Base-by-base conservation (phyloP, 2,113 vertebrate genomes). In the Grantiella picta region DNA sequence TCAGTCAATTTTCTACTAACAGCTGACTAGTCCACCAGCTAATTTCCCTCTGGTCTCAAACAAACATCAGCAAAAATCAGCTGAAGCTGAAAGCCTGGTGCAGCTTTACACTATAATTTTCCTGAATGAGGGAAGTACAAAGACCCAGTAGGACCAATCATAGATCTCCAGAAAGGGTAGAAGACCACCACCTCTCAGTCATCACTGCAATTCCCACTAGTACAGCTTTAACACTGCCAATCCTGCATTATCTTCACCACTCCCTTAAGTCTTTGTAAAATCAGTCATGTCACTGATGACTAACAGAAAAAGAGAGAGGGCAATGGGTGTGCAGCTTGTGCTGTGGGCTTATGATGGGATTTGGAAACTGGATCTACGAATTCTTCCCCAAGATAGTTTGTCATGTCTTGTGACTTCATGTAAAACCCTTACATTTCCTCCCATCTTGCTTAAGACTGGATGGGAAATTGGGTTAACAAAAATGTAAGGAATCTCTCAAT, bases 401-500 rank as follows among this genome's bases (percentile, higher is more conserved):
- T 83, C 42, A 9, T 9, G n/a, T 68, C 75, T 77, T 52, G 38
- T 68, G 82, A 65, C 76, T 69, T 78, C 28, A 21, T 16, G 64
- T 45, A 80, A 89, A 86, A 13, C 47, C 47, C 38, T 72, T 61
- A 4, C 60, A 38, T 86, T 90, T 96, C 36, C 29, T 81, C 65
- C 65, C 53, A 35, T 78, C 53, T 93, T 85, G n/a, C 57, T 83
- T 63, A 88, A 82, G 88, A 91, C 79, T 72, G 66, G 71, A 42
- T 87, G 73, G 91, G 91, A 96, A 92, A 89, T 50, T 90, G 77
- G 73, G 81, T 91, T 96, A 94, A 93, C 79, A 90, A 81, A 94
- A 96, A 94, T 76, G 76, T 95, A 40, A 92, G 94, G 94, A 95
- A 91, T 78, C 77, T 79, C 66, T 64, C 77, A 71, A 82, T 36